Conservation (phyloP, 2,797 vertebrate genomes). For the Tympanoctomys barrerae region DNA sequence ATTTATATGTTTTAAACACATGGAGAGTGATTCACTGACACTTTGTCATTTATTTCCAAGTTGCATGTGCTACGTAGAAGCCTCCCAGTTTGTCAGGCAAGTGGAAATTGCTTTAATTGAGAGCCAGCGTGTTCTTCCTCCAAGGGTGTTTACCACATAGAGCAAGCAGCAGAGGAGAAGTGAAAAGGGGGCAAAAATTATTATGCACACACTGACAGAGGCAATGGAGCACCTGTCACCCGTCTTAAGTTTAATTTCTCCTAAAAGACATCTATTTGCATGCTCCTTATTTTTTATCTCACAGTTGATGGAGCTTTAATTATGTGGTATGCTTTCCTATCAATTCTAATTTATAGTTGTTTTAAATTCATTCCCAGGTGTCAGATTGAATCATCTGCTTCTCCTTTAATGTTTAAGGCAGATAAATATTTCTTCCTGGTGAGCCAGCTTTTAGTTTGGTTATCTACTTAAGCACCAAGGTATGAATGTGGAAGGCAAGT, state of each 20-base stretch:
- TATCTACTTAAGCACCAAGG: constrained; percentile 24
- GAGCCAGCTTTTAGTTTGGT: constrained; percentile 1
- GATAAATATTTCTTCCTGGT: constrained; percentile 63
- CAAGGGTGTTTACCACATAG: neutral
- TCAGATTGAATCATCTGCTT: constrained; percentile 77
- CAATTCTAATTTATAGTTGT: constrained; percentile 76
- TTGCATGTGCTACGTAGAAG: neutral
- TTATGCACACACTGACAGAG: neutral
- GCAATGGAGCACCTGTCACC: constrained; percentile 34
- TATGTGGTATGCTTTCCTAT: constrained; percentile 69
- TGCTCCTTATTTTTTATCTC: constrained; percentile 74
- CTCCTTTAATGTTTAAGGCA: constrained; percentile 55
- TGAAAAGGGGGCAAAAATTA: neutral
- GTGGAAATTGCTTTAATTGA: constrained; percentile 55
- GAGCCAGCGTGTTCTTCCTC: neutral
- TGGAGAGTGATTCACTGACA: neutral
- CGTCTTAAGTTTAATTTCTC: constrained; percentile 26
- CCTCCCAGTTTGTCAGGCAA: constrained; percentile 32
- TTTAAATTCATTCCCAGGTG: constrained; percentile 78
- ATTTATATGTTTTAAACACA: neutral
- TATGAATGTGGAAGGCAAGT: neutral
- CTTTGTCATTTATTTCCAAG: constrained; percentile 14
- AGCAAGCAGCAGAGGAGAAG: neutral
- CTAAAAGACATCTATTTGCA: constrained; percentile 67
- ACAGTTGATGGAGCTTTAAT: constrained; percentile 80